Conservation (phyloP, 2,888 invertebrate species). For the Pasiphila rectangulata region DNA sequence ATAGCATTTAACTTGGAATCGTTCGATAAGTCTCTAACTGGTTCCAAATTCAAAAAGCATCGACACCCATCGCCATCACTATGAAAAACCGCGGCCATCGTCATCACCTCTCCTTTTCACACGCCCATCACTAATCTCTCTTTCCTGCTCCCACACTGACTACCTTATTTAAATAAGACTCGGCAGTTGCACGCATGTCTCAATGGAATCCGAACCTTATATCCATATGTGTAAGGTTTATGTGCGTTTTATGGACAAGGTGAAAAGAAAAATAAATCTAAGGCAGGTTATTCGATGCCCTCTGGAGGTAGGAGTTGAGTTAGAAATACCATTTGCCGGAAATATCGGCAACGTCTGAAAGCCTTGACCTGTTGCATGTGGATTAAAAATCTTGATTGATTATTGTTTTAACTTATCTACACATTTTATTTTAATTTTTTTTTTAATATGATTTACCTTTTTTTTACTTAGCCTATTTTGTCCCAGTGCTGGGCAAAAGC, state of each 20-base stretch:
- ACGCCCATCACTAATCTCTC: conserved; percentile 52
- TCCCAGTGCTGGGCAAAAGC: too few species aligned
- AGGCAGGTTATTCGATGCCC: conserved; percentile 63
- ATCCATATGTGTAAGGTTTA: conserved; percentile 40
- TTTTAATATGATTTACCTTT: too few species aligned
- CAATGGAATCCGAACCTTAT: conserved; percentile 49
- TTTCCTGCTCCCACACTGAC: conserved; percentile 64
- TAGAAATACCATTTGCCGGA: conserved; percentile 67
- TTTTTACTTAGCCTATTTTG: too few species aligned
- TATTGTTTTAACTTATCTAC: too few species aligned
- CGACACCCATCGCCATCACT: conserved; percentile 52
- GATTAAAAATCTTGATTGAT: too few species aligned
- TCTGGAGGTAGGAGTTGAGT: conserved; percentile 60
- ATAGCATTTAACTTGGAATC: too few species aligned
- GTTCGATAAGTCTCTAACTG: too few species aligned
- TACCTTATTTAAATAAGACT: conserved; percentile 80
- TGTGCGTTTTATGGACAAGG: conserved; percentile 29
- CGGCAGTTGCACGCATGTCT: conserved; percentile 50
- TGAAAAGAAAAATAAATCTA: conserved; percentile 59
- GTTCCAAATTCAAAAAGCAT: conserved; percentile 19
- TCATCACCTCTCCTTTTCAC: conserved; percentile 53
- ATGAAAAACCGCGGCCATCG: conserved; percentile 65
- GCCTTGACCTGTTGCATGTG: conserved; percentile 40
- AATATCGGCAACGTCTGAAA: conserved; percentile 57
- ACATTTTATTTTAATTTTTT: too few species aligned